A percentile compares a stretch with the other conserved stretches of the same genome.
Evolutionary conservation across 2,888 invertebrate genomes (phyloP).

Genomic region (Drosophila mulleri): DNA sequence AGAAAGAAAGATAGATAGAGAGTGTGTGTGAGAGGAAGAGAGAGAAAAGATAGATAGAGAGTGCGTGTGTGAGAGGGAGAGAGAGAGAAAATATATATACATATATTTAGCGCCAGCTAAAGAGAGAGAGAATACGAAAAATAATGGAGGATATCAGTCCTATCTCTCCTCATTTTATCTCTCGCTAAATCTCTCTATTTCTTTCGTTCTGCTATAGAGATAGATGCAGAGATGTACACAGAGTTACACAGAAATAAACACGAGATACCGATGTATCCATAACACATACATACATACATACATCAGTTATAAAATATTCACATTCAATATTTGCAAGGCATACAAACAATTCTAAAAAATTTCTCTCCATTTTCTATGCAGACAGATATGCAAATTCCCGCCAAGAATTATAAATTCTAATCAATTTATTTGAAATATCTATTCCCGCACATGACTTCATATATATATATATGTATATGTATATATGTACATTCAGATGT

Average conservation of each 20-base stretch:
- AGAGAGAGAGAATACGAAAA: too few species aligned
- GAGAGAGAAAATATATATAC: too few species aligned
- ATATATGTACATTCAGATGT: neutral
- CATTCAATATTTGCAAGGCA: neutral
- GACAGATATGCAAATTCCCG: neutral
- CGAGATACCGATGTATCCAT: neutral
- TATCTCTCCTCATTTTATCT: too few species aligned
- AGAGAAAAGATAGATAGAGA: too few species aligned
- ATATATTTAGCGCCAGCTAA: too few species aligned
- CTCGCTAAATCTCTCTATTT: neutral
- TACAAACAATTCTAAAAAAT: neutral
- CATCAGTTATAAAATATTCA: neutral
- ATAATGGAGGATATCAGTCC: neutral
- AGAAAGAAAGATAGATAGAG: too few species aligned
- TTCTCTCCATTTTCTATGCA: neutral
- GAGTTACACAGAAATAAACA: neutral
- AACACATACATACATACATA: neutral
- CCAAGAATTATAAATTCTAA: neutral
- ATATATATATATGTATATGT: neutral
- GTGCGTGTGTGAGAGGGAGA: too few species aligned
- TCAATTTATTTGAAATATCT: neutral
- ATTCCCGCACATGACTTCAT: conserved; percentile 1
- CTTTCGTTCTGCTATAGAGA: neutral
- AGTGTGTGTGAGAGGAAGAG: too few species aligned
- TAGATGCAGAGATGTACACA: neutral